Conservation (phyloP, 2,113 vertebrate genomes). For the Seriola aureovittata region DNA sequence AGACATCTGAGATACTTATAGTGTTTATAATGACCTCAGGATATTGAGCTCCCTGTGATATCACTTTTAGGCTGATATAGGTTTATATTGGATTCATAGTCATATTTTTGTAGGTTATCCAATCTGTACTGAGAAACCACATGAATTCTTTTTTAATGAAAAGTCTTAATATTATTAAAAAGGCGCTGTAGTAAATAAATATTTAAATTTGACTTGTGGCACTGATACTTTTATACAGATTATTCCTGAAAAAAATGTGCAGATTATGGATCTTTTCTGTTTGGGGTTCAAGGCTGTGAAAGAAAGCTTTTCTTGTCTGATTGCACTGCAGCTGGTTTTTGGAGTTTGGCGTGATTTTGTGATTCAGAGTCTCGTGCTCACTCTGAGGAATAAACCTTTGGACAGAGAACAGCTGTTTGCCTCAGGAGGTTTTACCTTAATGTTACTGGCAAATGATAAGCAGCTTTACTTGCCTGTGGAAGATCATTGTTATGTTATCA, state of each 20-base stretch:
- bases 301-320: background rate
- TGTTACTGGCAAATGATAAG: too few species aligned
- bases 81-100: background rate
- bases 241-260: background rate
- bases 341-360: background rate
- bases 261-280: background rate
- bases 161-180: background rate
- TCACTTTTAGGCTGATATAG: background rate
- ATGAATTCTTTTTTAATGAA: background rate
- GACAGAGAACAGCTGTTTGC: background rate
- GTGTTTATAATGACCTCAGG: background rate
- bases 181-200: too few species aligned
- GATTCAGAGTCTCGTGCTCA: background rate
- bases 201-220: background rate
- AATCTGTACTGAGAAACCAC: background rate
- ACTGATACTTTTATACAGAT: too few species aligned
- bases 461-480: background rate
- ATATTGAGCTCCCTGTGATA: background rate
- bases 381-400: slow-evolving; percentile 9
- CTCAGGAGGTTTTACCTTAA: background rate
- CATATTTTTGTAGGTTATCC: background rate
- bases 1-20: background rate
- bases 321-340: background rate
- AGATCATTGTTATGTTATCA: background rate
- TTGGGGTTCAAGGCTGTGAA: background rate